These are phyloP conservation scores for Lobophora halterata DNA, from an alignment of 2,888 invertebrate genomes.

Conservation along the genomic window DNA sequence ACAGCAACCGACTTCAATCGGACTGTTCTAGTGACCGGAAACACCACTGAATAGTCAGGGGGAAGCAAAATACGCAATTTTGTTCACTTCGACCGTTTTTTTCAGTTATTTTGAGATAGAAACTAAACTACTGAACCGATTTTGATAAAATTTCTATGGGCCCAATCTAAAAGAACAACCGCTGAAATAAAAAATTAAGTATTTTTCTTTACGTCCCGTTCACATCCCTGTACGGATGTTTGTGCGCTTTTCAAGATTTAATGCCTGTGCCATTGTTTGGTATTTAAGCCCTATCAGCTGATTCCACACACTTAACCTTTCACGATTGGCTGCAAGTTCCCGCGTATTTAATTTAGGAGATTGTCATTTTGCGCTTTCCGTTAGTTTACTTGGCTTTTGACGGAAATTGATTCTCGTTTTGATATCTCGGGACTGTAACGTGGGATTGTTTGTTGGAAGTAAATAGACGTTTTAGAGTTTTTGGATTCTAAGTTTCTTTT, in stretches of 20 bases:
- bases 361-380: slow-evolving; percentile 26
- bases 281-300: slow-evolving; percentile 74
- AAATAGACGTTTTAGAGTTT: not conserved
- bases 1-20: no score
- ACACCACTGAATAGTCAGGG: no score
- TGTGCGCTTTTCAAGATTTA: slow-evolving; percentile 38
- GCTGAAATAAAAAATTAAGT: no score
- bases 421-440: slow-evolving; percentile 5
- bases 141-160: no score
- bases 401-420: slow-evolving; percentile 14
- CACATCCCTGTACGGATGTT: not conserved
- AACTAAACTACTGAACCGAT: no score
- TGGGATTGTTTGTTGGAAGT: slow-evolving; percentile 12
- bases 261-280: slow-evolving; percentile 60
- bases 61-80: no score
- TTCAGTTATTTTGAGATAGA: no score
- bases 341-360: slow-evolving; percentile 27
- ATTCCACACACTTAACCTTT: slow-evolving; percentile 72
- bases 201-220: not conserved
- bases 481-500: not conserved
- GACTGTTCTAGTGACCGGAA: no score
- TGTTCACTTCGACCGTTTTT: no score
- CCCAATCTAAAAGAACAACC: no score
- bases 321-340: slow-evolving; percentile 61
- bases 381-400: slow-evolving; percentile 18